Evolutionary conservation across 2,113 vertebrate genomes (phyloP), one percentile per base, ranked within the genome.

Genomic region (Stigmatopora nigra): DNA sequence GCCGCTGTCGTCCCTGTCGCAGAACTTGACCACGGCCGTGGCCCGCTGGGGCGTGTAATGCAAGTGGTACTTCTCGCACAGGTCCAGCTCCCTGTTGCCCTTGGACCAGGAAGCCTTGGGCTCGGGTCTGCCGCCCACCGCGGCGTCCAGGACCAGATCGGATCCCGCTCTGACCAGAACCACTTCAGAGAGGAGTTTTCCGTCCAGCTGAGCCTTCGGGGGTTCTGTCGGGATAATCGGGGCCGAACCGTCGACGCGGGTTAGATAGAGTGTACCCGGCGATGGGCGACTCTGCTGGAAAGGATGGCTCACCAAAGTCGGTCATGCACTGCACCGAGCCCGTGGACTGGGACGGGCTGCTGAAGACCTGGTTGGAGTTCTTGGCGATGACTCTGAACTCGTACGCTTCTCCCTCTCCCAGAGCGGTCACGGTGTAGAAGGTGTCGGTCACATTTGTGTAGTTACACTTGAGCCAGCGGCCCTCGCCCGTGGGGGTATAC

Each of bases 401-500:
- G 0, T 98, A 98, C 51, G 92, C 93, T 64, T 98, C 96, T 49
- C 92, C 94, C 83, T 98, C 96, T 83, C 93, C 91, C 70, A 98
- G 88, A 53, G 94, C 94, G 35, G 95, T 96, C 20, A 98, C 91
- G 0, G 93, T 97, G 84, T 92, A 98, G 78, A 82, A 91, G 4
- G 92, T 93, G 65, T 99, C 95, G 4, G 91, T 93, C 62, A 99
- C 92, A 1, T 96, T 98, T 57, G 95, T 98, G 57, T 99, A 99
- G 84, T 98, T 98, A 82, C 96, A 98, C 80, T 98, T 98, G 15
- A 98, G 91, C 95, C 96, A 98, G 78, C 93, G 95, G 44, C 96
- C 96, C 49, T 97, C 95, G 38, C 95, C 95, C 5, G 92, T 85
- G 71, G 92, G 61, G 0, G 85, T 94, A 84, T 94, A 94, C 7